phyloP scores from a whole-genome alignment of 2,113 vertebrate genomes.

The Pycnonotus jocosus region DNA sequence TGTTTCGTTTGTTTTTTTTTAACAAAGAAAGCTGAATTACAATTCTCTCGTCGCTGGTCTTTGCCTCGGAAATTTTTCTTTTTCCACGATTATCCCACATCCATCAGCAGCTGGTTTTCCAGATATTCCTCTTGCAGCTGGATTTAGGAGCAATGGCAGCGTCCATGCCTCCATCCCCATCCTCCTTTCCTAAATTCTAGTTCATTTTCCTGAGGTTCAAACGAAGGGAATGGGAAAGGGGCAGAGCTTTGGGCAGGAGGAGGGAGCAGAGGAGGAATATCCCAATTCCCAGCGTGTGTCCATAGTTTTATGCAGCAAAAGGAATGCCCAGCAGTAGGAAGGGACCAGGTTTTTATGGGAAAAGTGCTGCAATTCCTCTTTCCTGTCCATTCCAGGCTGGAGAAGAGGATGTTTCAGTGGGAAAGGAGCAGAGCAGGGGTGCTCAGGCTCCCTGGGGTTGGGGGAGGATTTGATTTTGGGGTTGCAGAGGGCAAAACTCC shows the following conservation, averaged over 20 bases:
- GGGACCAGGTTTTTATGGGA: too few species aligned
- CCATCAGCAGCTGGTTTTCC: background rate
- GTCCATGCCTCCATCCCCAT: background rate
- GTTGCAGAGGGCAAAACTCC: background rate
- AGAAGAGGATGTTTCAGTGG: background rate
- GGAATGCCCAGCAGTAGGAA: background rate
- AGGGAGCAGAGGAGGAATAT: background rate
- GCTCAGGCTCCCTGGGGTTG: background rate
- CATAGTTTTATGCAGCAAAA: background rate
- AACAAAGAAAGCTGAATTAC: conserved; percentile 62
- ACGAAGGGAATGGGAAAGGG: background rate
- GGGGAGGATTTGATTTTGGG: background rate
- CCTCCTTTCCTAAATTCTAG: background rate
- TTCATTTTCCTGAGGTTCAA: background rate
- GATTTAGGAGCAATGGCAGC: background rate
- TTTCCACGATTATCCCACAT: background rate
- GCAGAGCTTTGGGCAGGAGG: background rate
- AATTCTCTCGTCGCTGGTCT: background rate
- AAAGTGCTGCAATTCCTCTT: background rate
- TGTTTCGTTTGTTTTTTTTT: conserved; percentile 33
- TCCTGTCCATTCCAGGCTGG: background rate
- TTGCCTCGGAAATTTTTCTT: background rate
- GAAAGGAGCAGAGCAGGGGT: background rate
- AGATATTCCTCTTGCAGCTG: background rate
- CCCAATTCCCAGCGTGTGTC: background rate